Evolutionary conservation across 1,140 invertebrate genomes (phyloP), one percentile per base, ranked within the genome.

Genomic region (Metopolophium dirhodum): DNA sequence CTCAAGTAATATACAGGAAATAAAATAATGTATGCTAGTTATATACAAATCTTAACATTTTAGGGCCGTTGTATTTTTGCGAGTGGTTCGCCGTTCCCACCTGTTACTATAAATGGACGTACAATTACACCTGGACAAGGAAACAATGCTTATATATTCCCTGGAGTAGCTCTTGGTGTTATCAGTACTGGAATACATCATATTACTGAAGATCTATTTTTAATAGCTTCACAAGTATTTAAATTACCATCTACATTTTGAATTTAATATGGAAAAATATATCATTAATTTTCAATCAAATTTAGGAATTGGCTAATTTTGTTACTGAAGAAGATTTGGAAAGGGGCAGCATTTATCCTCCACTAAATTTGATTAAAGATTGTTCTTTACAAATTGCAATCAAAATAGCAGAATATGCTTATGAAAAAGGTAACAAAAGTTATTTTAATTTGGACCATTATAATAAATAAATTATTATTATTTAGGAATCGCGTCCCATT

Each of bases 61-160:
- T 68, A 98, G 98, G 98, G 98, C 87, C 96, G 97, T 86, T 98
- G 97, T 94, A 96, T 99, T 94, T 99, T 99, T 95, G 98, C 98
- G 0, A 98, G 98, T 26, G 99, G 99, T 51, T 99, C 98, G 77
- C 99, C 99, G 0, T 99, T 99, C 95, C 96, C 96, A 83, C 96
- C 98, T 37, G 98, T 99, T 0, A 95, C 96, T 1, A 96, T 97
- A 91, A 96, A 97, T 77, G 98, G 97, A 11, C 97, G 98, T 95
- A 97, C 96, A 7, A 99, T 96, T 95, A 96, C 97, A 94, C 98
- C 99, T 0, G 99, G 99, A 1, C 99, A 99, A 95, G 98, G 98
- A 88, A 99, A 99, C 95, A 99, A 99, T 95, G 98, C 99, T 0
- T 99, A 99, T 95, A 99, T 99, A 94, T 99, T 99, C 96, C 99